A percentile compares a stretch with the other conserved stretches of the same genome.
These are phyloP conservation scores for Thymelicus sylvestris DNA, from an alignment of 2,888 invertebrate species.

Conservation along the genomic window DNA sequence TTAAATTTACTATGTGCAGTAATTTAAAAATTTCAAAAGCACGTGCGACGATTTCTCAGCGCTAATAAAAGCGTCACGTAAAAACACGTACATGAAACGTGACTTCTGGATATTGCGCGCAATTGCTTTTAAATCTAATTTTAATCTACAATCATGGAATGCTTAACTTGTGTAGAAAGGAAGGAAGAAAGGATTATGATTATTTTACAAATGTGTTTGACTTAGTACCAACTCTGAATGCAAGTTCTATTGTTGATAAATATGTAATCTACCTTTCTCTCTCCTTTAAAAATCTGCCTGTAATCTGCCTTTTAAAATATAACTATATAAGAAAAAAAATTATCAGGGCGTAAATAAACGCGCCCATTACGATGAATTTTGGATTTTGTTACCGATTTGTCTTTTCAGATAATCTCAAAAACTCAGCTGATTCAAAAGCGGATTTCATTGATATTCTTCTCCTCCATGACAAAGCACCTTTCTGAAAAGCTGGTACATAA, in stretches of 20 bases:
- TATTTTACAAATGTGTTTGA: neutral
- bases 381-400: too few relatives aligned
- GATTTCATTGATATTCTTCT: too few relatives aligned
- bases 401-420: too few relatives aligned
- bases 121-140: conserved; percentile 29
- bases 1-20: neutral
- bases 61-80: conserved; percentile 33
- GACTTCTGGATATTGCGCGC: conserved; percentile 23
- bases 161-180: neutral
- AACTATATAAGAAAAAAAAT: too few relatives aligned
- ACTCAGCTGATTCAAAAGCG: too few relatives aligned
- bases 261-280: too few relatives aligned
- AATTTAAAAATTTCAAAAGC: conserved; percentile 27
- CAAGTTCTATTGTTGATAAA: neutral
- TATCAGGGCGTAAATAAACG: too few relatives aligned
- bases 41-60: conserved; percentile 22
- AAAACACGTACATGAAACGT: conserved; percentile 26
- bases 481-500: too few relatives aligned
- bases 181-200: neutral
- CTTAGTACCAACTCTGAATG: neutral
- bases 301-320: too few relatives aligned
- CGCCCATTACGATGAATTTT: too few relatives aligned
- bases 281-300: too few relatives aligned
- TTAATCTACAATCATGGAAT: conserved; percentile 12
- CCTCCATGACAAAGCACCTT: too few relatives aligned